phyloP scores from a whole-genome alignment of 1,140 invertebrate species.

The Trichomalopsis sarcophagae region DNA sequence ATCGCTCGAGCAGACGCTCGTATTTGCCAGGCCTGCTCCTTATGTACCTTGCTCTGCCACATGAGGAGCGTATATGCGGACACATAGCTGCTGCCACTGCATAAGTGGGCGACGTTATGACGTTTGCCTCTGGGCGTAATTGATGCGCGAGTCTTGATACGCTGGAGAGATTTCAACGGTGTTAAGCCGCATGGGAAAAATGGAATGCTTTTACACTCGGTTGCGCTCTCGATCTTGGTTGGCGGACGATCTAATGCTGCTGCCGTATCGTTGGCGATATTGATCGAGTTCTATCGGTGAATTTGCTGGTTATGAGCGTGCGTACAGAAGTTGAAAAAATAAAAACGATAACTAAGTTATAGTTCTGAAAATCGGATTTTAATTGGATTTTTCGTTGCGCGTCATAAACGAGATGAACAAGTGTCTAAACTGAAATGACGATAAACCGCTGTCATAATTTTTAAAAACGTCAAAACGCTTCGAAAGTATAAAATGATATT shows the following conservation, averaged over 20 bases:
- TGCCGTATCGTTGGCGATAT: neutral
- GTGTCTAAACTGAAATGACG: no score
- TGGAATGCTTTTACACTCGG: neutral
- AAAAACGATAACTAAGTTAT: no score
- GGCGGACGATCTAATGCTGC: neutral
- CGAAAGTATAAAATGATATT: no score
- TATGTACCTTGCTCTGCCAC: neutral
- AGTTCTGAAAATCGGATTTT: no score
- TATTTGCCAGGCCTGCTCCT: conserved; percentile 58
- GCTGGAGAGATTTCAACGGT: neutral
- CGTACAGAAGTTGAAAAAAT: no score
- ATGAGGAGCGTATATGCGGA: neutral
- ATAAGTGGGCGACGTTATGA: neutral
- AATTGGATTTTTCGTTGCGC: no score
- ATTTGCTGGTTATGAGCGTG: no score
- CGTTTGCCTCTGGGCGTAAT: neutral
- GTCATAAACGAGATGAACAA: no score
- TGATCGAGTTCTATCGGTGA: no score
- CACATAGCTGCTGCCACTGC: neutral
- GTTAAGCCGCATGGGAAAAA: neutral
- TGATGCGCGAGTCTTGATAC: neutral
- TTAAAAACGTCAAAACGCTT: no score
- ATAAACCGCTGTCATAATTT: no score
- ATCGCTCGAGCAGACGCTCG: conserved; percentile 53
- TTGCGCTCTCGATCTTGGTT: neutral